phyloP scores from a whole-genome alignment of 2,113 vertebrate genomes.

The Cichladusa arquata region DNA sequence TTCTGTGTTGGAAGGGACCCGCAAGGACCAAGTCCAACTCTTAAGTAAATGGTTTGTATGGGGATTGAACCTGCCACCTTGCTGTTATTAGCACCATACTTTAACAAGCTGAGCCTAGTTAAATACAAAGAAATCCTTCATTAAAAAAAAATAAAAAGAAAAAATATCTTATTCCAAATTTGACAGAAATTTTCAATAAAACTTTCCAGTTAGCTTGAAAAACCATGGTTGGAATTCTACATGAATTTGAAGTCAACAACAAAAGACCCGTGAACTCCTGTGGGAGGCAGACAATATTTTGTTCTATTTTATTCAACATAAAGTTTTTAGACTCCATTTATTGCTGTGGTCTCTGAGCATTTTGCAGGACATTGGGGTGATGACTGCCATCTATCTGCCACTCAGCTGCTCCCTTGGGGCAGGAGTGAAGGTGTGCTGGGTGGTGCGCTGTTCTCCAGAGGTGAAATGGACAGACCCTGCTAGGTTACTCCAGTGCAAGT shows the following conservation, averaged over 20 bases:
- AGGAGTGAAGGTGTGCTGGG: background rate
- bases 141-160: background rate
- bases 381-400: rapidly evolving
- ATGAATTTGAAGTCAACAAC: background rate
- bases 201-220: background rate
- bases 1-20: background rate
- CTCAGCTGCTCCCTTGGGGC: background rate
- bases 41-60: background rate
- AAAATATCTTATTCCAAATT: background rate
- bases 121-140: background rate
- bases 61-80: background rate
- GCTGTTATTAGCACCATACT: background rate
- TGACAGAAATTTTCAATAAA: background rate
- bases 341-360: background rate
- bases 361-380: background rate
- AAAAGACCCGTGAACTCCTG: background rate
- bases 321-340: background rate
- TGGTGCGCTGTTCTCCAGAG: background rate
- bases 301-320: background rate
- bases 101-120: background rate
- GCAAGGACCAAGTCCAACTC: background rate
- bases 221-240: background rate
- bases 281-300: background rate
- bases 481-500: background rate
- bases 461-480: background rate